Percentiles rank a stretch among this genome's conserved stretches.
Evolutionary conservation across 2,797 vertebrate genomes (phyloP).

Genomic region (Acanthurus lineatus): DNA sequence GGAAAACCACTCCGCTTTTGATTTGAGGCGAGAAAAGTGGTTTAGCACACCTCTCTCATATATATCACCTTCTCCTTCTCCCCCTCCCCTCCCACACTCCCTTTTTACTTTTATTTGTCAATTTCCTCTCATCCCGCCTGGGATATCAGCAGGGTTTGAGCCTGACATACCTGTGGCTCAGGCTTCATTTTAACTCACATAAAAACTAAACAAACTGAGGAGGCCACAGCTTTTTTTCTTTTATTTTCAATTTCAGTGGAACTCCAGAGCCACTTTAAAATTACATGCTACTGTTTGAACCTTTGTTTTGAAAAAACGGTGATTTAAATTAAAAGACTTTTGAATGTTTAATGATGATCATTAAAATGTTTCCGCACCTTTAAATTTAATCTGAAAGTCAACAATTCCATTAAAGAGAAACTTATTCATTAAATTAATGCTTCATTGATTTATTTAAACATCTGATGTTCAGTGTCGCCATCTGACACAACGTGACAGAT

Average conservation of each 20-base stretch:
- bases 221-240: neutral
- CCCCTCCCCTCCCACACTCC: slow-evolving; percentile 20
- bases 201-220: slow-evolving; percentile 23
- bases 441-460: neutral
- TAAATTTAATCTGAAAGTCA: slow-evolving; percentile 1
- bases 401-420: neutral
- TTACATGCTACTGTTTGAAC: neutral
- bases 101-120: slow-evolving; percentile 73
- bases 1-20: slow-evolving; percentile 81
- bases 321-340: neutral
- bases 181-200: slow-evolving; percentile 30
- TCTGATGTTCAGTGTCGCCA: too few species aligned
- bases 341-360: neutral
- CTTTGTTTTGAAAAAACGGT: neutral
- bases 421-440: slow-evolving; percentile 13
- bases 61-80: slow-evolving; percentile 63
- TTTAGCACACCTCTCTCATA: slow-evolving; percentile 78
- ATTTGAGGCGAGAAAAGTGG: slow-evolving; percentile 78
- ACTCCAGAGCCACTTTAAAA: neutral
- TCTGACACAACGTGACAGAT: too few species aligned
- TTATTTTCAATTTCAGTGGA: neutral
- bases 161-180: slow-evolving; percentile 55
- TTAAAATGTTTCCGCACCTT: neutral
- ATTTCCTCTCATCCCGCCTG: slow-evolving; percentile 65
- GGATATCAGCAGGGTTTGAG: slow-evolving; percentile 60